A percentile compares a stretch with the other conserved stretches of the same genome.
phyloP scores from a whole-genome alignment of 2,113 vertebrate genomes.

The Pachypanchax playfairii region DNA sequence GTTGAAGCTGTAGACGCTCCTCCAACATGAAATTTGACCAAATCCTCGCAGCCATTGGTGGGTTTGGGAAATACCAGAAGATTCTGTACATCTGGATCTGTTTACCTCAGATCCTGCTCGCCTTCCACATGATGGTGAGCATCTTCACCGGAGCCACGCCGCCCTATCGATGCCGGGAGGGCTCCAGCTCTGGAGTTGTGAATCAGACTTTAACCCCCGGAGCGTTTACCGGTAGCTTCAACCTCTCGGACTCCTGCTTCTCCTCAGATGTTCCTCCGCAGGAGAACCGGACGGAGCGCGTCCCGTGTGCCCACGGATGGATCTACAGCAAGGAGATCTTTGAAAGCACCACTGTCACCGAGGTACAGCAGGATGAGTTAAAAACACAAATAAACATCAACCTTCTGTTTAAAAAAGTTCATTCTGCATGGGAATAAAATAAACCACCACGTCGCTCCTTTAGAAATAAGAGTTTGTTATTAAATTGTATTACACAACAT shows the following conservation, averaged over 20 bases:
- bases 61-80: conserved; percentile 79
- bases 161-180: conserved; percentile 61
- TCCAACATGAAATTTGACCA: conserved; percentile 78
- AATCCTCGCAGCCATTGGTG: conserved; percentile 69
- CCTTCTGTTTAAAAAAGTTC: neutral
- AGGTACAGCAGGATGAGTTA: conserved; percentile 60
- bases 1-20: neutral
- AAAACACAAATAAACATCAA: too few species aligned
- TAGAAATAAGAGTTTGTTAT: too few species aligned
- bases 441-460: too few species aligned
- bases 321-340: conserved; percentile 72
- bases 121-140: conserved; percentile 80
- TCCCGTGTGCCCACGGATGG: conserved; percentile 70
- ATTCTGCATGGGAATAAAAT: neutral
- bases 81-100: conserved; percentile 79
- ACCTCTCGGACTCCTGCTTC: conserved; percentile 48
- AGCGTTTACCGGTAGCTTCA: conserved; percentile 45
- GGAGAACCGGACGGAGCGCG: conserved; percentile 52
- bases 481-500: too few species aligned
- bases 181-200: conserved; percentile 6
- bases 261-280: too few species aligned
- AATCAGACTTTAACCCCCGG: conserved; percentile 22
- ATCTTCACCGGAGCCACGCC: conserved; percentile 78
- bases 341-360: conserved; percentile 73
- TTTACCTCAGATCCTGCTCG: conserved; percentile 76